Base-by-base conservation (phyloP, 1,140 invertebrate species). In the Vollenhovia emeryi region DNA sequence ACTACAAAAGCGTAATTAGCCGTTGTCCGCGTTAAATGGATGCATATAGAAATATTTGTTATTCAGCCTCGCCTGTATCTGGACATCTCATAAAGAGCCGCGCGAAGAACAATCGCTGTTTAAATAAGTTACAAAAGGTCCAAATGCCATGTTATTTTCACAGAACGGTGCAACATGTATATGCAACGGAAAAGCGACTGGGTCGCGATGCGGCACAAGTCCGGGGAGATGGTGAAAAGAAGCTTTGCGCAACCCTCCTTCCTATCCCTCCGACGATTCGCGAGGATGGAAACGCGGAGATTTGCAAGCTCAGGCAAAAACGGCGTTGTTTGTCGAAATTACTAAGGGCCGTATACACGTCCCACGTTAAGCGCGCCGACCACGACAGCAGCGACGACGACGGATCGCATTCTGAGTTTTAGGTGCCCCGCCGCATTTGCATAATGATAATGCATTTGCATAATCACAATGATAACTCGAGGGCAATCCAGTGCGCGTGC, bases 371-470 rank as follows among this genome's bases (percentile, higher is more conserved):
- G 55, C 57, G 50, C 55, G 50, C 60, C 27, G 36, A 30, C 73
- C 48, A 43, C 21, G 57, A 62, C 66, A 27, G 66, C 83, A 62
- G 62, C 83, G 40, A 62, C 83, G 30, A 50, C 62, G 36, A 76
- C 64, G 27, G 62, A 52, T 86, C 33, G 71, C 60, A 60, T 69
- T 66, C 68, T 52, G 68, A 86, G 55, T 86, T 88, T 89, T 75
- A 75, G 74, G 80, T 83, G 52, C 83, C 52, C 52, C 82, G 30
- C 55, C n/a, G 36, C 33, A 89, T 90, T 90, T 83, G 83, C 91
- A 91, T 91, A 91, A 91, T 90, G 90, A 90, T 91, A 91, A 91
- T 82, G 74, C 87, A 92, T 91, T 89, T 89, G 78, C 91, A 91
- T 92, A 91, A 93, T 92, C 76, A 90, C 89, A 80, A 88, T 87